phyloP scores from a whole-genome alignment of 2,113 vertebrate species.

The Telmatochromis sp. region DNA sequence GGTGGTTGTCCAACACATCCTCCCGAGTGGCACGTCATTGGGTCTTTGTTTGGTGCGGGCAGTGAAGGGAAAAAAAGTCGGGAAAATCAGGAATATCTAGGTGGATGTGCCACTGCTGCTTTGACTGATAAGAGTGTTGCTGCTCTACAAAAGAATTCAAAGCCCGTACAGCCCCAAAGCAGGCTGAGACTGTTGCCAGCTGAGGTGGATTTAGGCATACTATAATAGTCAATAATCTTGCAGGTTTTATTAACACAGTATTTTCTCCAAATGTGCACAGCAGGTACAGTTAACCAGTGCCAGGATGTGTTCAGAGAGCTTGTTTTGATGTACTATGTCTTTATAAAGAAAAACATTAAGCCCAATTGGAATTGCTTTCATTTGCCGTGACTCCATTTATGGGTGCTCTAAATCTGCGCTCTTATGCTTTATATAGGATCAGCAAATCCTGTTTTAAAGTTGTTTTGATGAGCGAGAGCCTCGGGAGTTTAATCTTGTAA shows the following conservation, averaged over 20 bases:
- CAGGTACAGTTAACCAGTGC: background rate
- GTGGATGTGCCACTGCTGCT: constrained; percentile 10
- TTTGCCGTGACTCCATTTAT: constrained; percentile 23
- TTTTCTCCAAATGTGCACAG: background rate
- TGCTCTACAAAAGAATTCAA: background rate
- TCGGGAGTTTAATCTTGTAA: constrained; percentile 29
- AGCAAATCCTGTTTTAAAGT: constrained; percentile 29
- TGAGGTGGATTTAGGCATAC: background rate
- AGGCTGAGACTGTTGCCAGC: background rate
- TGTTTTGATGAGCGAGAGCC: constrained; percentile 24
- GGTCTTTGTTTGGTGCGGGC: constrained; percentile 22
- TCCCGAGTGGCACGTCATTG: constrained; percentile 47
- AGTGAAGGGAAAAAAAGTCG: background rate
- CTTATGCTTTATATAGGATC: constrained; percentile 8
- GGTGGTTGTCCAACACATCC: constrained; percentile 58
- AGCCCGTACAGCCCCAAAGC: background rate
- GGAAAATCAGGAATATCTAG: constrained; percentile 3
- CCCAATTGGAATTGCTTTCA: constrained; percentile 24
- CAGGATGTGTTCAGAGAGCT: constrained; percentile 4
- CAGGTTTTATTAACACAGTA: constrained; percentile 9
- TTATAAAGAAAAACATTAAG: constrained; percentile 34
- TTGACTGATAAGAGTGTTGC: constrained; percentile 3
- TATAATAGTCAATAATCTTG: background rate
- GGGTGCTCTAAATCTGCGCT: background rate
- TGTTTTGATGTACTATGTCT: background rate